A percentile compares a stretch with the other conserved stretches of the same genome.
Evolutionary conservation across 1,140 invertebrate genomes (phyloP).

Genomic region (Mylabris phalerata): DNA sequence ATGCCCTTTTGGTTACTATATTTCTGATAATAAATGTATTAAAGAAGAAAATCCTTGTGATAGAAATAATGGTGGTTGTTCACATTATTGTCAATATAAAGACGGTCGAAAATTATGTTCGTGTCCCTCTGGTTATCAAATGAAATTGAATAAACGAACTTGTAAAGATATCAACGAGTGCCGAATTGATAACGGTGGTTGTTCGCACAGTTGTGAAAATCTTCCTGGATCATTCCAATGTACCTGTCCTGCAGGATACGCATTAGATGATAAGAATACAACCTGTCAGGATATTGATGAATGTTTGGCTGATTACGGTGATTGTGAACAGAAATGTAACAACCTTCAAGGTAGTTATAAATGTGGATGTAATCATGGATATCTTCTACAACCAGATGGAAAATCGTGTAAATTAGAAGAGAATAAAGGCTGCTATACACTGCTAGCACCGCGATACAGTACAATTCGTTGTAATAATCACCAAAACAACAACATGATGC

Average conservation of each 20-base stretch:
- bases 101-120: slow-evolving; percentile 45
- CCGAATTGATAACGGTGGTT: slow-evolving; percentile 55
- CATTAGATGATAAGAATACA: slow-evolving; percentile 42
- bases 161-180: slow-evolving; percentile 65
- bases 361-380: slow-evolving; percentile 47
- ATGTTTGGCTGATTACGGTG: slow-evolving; percentile 48
- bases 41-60: slow-evolving; percentile 30
- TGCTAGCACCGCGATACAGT: slow-evolving; percentile 20
- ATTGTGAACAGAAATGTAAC: slow-evolving; percentile 47
- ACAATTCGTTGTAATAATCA: slow-evolving; percentile 17
- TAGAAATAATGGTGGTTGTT: slow-evolving; percentile 57
- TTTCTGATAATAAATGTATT: slow-evolving; percentile 24
- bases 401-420: slow-evolving; percentile 18
- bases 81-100: slow-evolving; percentile 49
- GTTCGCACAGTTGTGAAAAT: slow-evolving; percentile 61
- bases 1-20: slow-evolving; percentile 40
- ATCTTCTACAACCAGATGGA: slow-evolving; percentile 21
- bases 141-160: slow-evolving; percentile 42
- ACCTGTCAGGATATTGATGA: slow-evolving; percentile 58
- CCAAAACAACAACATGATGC: slow-evolving; percentile 9
- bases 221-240: slow-evolving; percentile 54
- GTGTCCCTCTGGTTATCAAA: slow-evolving; percentile 49
- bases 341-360: slow-evolving; percentile 42
- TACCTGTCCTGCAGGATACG: slow-evolving; percentile 47
- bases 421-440: slow-evolving; percentile 17